Conservation (phyloP, 92 coral and sea anemone genomes). For the Bergia puertoricense region DNA sequence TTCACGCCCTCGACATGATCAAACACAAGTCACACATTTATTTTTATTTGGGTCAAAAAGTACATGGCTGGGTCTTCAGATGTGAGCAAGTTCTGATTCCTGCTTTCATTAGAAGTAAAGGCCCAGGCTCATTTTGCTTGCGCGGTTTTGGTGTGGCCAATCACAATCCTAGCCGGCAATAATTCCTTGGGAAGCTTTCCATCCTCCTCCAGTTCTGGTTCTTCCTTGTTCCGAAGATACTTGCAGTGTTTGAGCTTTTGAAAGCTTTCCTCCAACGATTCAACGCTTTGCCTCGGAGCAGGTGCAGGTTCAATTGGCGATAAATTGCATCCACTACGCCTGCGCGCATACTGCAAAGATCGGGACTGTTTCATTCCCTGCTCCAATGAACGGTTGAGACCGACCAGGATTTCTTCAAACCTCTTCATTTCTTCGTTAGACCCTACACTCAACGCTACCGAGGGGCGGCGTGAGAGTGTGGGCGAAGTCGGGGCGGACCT, state of each 20-base stretch:
- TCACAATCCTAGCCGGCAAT: conserved; percentile 9
- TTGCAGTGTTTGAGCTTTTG: conserved; percentile 33
- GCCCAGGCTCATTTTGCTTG: background rate
- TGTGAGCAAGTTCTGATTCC: background rate
- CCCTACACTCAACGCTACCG: conserved; percentile 1
- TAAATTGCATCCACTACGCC: conserved; percentile 8
- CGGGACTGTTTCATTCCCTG: conserved; percentile 10
- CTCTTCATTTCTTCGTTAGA: conserved; percentile 22
- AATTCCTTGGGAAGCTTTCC: conserved; percentile 21
- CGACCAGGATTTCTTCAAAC: conserved; percentile 23
- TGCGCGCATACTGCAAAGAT: conserved; percentile 21
- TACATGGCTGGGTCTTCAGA: background rate
- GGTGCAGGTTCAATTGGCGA: background rate
- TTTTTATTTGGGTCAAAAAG: background rate
- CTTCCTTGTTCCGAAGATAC: background rate
- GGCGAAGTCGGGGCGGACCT: conserved; percentile 38
- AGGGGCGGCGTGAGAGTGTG: background rate
- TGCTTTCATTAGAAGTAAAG: background rate
- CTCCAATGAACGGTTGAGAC: conserved; percentile 14
- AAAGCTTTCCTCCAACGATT: conserved; percentile 35
- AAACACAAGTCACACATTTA: background rate
- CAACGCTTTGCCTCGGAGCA: background rate
- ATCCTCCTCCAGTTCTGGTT: background rate
- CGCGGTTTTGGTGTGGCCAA: conserved; percentile 35
- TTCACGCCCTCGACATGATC: background rate